These are phyloP conservation scores for Limanda limanda DNA, from an alignment of 2,113 vertebrate species.

Conservation along the genomic window DNA sequence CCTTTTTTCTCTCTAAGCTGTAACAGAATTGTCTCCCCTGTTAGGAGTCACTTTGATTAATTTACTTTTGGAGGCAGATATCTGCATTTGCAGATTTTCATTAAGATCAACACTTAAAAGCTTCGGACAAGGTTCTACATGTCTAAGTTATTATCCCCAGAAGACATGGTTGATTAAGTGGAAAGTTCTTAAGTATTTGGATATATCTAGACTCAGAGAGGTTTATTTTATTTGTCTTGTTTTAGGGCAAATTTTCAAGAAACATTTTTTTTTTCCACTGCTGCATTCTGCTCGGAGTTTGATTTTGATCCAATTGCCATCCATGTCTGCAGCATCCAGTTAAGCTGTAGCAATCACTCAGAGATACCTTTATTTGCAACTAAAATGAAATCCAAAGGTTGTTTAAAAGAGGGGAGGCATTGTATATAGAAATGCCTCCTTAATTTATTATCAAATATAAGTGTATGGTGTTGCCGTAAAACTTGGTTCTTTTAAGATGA, in stretches of 20 bases:
- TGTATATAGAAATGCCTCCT: constrained; percentile 16
- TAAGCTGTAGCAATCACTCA: constrained; percentile 52
- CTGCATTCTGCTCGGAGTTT: constrained; percentile 25
- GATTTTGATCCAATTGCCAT: constrained; percentile 52
- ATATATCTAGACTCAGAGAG: constrained; percentile 19
- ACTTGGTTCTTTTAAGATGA: constrained; percentile 23
- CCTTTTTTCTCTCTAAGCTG: constrained; percentile 18
- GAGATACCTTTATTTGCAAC: constrained; percentile 23
- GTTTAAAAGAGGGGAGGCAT: constrained; percentile 33
- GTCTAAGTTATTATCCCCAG: constrained; percentile 69
- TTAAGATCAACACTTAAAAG: constrained; percentile 79
- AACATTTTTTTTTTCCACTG: constrained; percentile 1
- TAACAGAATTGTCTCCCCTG: constrained; percentile 35
- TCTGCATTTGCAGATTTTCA: constrained; percentile 81
- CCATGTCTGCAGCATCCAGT: constrained; percentile 47
- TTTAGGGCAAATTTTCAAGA: constrained; percentile 32
- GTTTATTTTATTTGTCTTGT: constrained; percentile 40
- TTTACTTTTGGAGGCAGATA: constrained; percentile 72
- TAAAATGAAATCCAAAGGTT: constrained; percentile 45
- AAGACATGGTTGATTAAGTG: constrained; percentile 62
- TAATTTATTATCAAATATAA: constrained; percentile 43
- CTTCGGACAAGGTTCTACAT: constrained; percentile 63
- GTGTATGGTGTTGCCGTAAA: constrained; percentile 19
- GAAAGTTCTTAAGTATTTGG: constrained; percentile 31
- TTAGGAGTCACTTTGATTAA: constrained; percentile 75